Evolutionary conservation across 2,113 vertebrate species (phyloP), one percentile per base, ranked within the genome.

Genomic region (Verasper variegatus): DNA sequence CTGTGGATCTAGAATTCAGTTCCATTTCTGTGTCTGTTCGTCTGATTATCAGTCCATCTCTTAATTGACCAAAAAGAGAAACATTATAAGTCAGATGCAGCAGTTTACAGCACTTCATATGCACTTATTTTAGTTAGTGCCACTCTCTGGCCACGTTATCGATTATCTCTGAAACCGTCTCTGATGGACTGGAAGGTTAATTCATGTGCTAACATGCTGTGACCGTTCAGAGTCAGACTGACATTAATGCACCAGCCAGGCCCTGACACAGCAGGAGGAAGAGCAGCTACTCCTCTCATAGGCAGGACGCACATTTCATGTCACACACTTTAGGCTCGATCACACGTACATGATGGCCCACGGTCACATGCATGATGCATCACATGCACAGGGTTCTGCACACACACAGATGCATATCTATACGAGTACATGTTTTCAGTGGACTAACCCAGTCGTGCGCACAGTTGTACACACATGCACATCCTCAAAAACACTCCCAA

Each of bases 121-220:
- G 35, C 35, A 9, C 8, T 42, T 42, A 3, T 42, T 42, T 42
- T 2, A 42, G 40, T 42, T 42, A 12, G 40, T 11, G 11, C 11
- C 11, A 42, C 40, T 74, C 63, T 79, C 5, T 26, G 56, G 42
- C 64, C 63, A 31, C 12, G 24, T 75, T 76, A 89, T 89, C 65
- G 81, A 86, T 84, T 64, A 18, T 37, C 55, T 75, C 52, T 81
- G 63, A 82, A 80, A 86, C 83, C 61, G 18, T 37, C 55, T 75
- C 52, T 81, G 63, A 82, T 63, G 55, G 74, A 75, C 68, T 49
- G 24, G 47, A 64, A 83, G 70, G 85, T 77, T 80, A 78, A 81
- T 85, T 84, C 68, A 31, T 31, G 31, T 31, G 83, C 74, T 70
- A 82, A 77, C 89, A 79, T 21, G 78, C 88, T 92, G 86, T 55